Evolutionary conservation across 1,140 invertebrate genomes (phyloP), one percentile per base, ranked within the genome.

Genomic region (Monomorium pharaonis): DNA sequence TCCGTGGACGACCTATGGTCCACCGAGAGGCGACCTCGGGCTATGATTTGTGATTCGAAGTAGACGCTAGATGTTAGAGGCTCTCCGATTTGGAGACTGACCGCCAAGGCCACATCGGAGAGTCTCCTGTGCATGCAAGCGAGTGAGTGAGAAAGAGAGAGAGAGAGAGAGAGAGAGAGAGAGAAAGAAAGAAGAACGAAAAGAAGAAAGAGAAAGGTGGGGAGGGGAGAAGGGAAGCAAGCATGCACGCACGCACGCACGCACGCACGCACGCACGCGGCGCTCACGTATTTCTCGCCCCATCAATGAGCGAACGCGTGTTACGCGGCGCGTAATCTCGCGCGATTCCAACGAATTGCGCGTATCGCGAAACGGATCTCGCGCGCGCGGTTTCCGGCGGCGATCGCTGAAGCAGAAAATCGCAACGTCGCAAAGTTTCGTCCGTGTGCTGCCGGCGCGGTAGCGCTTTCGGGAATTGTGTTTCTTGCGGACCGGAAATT

Each of bases 31-130:
- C 72, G 72, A 85, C 74, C 84, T 74, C 76, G 75, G 80, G 86
- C 87, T 90, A 91, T 91, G 89, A 92, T 93, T 92, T 91, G 89
- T 90, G 91, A 92, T 89, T 92, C 83, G 89, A 80, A 89, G 90
- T 87, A 88, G 86, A 90, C 70, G 72, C 21, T 67, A 67, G 37
- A 76, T 77, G 72, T 85, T 78, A 74, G 89, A 83, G 72, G 81
- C 86, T 91, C 88, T 92, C 74, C 84, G 92, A 91, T 92, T 94
- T 92, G 87, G 91, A 93, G 89, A 91, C 89, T 88, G 81, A 91
- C 84, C 85, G 88, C 87, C 90, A 94, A 93, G 94, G 89, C 92
- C 93, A 91, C 86, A 44, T 88, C 83, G 77, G 65, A 91, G 85
- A 86, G 75, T 65, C 42, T 37, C 33, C 24, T 4, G 54, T 54